Base-by-base conservation (phyloP, 2,113 vertebrate genomes). In the Desmodus rotundus region DNA sequence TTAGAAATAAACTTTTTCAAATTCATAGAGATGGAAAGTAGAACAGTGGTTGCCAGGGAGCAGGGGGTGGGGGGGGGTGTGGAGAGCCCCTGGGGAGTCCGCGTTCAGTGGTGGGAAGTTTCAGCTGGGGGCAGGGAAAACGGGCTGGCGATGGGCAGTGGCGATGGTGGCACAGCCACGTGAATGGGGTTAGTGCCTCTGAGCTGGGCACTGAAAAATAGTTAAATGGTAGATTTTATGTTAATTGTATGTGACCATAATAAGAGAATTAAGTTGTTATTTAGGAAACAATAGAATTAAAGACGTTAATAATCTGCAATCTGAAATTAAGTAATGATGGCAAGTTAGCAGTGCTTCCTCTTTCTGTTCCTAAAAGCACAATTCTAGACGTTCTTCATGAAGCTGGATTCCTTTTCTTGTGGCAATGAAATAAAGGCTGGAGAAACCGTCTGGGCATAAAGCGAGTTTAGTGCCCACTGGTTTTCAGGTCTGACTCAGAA, bases 391-490 rank as follows among this genome's bases (percentile, higher is more conserved):
- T 76, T 88, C 24, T 56, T 41, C 56, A 91, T 88, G 74, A 74
- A 94, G 91, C 96, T 22, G 76, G 52, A 73, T 97, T 78, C 87
- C 78, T 72, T 91, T 92, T 91, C 45, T 85, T 95, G 78, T 54
- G 93, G 36, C 28, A 74, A 91, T 72, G 88, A 96, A 10, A 19
- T 84, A 92, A 94, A 82, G 54, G 63, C 87, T 94, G 87, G 87
- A 86, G 58, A 92, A 87, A 97, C 63, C 95, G 93, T 93, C 90
- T 96, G 89, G 63, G 52, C 85, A 98, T 88, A 98, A 88, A 86
- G 95, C 95, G 88, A 98, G 54, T 31, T 61, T 31, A 86, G 31
- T 47, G 65, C 11, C 93, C 22, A 96, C 2, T 85, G 91, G 61
- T 94, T 91, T 92, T 92, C 87, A 96, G 74, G 73, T 54, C 67